Evolutionary conservation across 2,888 invertebrate genomes (phyloP).

Genomic region (Hyposoter didymator): DNA sequence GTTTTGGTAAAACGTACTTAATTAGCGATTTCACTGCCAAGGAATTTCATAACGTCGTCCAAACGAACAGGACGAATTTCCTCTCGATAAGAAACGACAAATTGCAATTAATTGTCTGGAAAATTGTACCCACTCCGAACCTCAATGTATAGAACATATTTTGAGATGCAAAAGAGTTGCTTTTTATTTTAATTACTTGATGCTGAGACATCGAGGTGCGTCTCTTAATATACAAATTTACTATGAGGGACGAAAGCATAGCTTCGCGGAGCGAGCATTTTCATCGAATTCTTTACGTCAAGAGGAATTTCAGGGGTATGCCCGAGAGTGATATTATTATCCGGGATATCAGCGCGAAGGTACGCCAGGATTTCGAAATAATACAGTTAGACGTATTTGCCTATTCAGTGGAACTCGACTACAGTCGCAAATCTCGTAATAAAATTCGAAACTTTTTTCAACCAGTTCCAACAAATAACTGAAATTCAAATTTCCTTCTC

Average conservation of each 20-base stretch:
- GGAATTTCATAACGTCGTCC: not conserved
- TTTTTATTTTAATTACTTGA: slow-evolving; percentile 21
- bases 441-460: not conserved
- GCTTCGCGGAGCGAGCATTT: slow-evolving; percentile 73
- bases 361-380: slow-evolving; percentile 66
- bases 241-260: slow-evolving; percentile 48
- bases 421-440: slow-evolving; percentile 48
- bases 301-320: slow-evolving; percentile 68
- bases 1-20: not conserved
- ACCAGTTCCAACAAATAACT: not conserved
- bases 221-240: slow-evolving; percentile 34
- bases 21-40: not conserved
- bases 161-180: not conserved
- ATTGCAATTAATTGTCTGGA: not conserved
- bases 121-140: not conserved
- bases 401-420: slow-evolving; percentile 25
- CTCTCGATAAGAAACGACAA: not conserved
- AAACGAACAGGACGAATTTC: not conserved
- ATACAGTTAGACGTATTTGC: slow-evolving; percentile 69
- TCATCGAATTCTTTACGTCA: slow-evolving; percentile 76
- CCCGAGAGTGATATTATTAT: slow-evolving; percentile 73
- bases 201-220: slow-evolving; percentile 11
- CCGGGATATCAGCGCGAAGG: slow-evolving; percentile 69
- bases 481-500: not conserved
- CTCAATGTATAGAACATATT: not conserved